Evolutionary conservation across 2,113 vertebrate genomes (phyloP).

Genomic region (Platichthys flesus): DNA sequence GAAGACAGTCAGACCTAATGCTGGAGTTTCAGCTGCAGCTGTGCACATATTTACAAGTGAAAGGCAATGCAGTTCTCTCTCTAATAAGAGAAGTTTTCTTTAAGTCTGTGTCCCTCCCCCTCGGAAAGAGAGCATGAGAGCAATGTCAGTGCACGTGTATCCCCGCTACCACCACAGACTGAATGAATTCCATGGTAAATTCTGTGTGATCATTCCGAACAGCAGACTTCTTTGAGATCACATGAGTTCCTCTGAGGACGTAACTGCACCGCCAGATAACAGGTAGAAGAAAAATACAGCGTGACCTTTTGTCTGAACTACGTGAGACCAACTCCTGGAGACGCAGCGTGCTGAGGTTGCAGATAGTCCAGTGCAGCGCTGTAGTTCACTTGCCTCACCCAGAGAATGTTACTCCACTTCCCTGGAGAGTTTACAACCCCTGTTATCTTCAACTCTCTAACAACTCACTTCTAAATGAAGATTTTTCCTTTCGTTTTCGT

Average conservation of each 20-base stretch:
- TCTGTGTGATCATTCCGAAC: neutral
- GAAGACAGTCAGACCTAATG: too few species aligned
- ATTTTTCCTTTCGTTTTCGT: too few species aligned
- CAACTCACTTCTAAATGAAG: too few species aligned
- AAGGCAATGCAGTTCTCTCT: too few species aligned
- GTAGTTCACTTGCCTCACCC: neutral
- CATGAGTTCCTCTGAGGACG: neutral
- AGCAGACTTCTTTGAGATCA: neutral
- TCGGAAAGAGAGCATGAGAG: too few species aligned
- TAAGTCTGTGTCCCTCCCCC: too few species aligned
- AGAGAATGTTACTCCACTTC: conserved; percentile 1
- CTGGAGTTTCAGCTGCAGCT: too few species aligned
- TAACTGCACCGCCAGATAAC: neutral
- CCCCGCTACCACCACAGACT: neutral
- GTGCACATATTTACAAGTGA: too few species aligned
- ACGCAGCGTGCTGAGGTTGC: neutral
- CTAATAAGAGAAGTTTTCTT: too few species aligned
- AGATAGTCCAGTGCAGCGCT: neutral
- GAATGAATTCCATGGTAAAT: neutral
- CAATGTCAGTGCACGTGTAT: too few species aligned
- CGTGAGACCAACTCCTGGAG: conserved; percentile 6
- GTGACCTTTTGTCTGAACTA: conserved; percentile 6
- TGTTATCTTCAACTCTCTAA: neutral
- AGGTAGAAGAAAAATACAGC: neutral
- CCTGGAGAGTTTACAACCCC: neutral